Base-by-base conservation (phyloP, 1,140 invertebrate species). In the Drosophila chauvacae region DNA sequence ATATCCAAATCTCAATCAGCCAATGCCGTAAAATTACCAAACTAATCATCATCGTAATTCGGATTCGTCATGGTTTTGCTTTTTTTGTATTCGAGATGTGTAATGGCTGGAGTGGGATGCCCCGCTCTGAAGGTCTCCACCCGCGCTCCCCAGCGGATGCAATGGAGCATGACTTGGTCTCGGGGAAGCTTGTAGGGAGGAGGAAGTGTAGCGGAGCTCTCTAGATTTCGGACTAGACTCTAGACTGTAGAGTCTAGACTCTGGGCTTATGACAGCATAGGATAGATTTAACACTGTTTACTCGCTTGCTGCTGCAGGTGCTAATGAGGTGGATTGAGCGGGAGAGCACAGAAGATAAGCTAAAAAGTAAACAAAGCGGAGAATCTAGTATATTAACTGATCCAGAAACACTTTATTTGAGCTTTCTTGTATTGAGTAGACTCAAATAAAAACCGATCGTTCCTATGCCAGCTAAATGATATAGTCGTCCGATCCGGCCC, bases 1-100 rank as follows among this genome's bases (percentile, higher is more conserved):
- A 14, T 18, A 51, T 53, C 41, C 66, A 42, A 50, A 56, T 51
- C 44, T 44, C 44, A 33, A 56, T 35, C 37, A 47, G 26, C 58
- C 18, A 76, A 68, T 62, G 59, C 56, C 63, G 56, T 78, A 37
- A 66, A 80, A 86, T 83, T 80, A 72, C 56, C 61, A 48, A 64
- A 50, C 14, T 41, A 83, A 87, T 81, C 65, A 64, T 76, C 44
- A 64, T 76, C 47, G 41, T 44, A 50, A 56, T 60, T 70, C 50
- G 55, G 50, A 28, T 42, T 74, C 71, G 57, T 65, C 62, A 72
- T 74, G 37, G 64, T 64, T 61, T 51, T 16, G 14, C 6, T 28
- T 23, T 28, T 26, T 51, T 69, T 76, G 10, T 23, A 23, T 66
- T 63, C 23, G 35, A 44, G 35, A 44, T 60, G 68, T 60, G 68